Conservation (phyloP, 2,888 invertebrate species). For the Beris morrisii region DNA sequence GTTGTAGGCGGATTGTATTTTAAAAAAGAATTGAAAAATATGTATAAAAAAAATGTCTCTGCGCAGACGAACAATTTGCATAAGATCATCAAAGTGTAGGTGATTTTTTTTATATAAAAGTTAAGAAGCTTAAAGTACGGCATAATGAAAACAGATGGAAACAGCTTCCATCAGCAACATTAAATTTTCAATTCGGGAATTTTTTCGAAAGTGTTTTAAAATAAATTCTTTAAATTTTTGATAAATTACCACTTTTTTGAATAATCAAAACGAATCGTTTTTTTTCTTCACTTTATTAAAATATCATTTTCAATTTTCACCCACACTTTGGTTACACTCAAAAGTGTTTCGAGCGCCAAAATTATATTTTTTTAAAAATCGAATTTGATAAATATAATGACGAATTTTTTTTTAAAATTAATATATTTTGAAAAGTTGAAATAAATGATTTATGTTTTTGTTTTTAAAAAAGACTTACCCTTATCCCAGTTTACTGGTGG, state of each 20-base stretch:
- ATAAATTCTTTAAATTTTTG: no score
- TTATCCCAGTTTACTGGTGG: conserved; percentile 81
- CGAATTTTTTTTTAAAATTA: background rate
- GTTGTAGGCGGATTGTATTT: conserved; percentile 20
- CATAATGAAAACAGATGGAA: no score
- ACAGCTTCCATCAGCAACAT: no score
- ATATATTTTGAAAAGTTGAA: background rate
- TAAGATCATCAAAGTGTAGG: no score
- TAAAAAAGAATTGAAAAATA: background rate
- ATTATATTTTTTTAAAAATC: conserved; percentile 4
- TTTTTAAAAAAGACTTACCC: conserved; percentile 54
- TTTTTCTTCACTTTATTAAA: background rate
- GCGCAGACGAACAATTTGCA: no score
- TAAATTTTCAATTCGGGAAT: no score
- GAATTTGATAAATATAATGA: conserved; percentile 7
- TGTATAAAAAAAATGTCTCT: no score
- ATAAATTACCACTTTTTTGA: no score
- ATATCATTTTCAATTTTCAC: conserved; percentile 1
- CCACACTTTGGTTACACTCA: conserved; percentile 9
- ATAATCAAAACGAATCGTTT: no score
- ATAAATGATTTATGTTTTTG: background rate
- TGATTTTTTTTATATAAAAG: no score
- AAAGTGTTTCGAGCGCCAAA: conserved; percentile 6
- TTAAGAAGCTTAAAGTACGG: no score
- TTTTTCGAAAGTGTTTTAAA: no score